These are phyloP conservation scores for Scyliorhinus canicula DNA, from an alignment of 2,797 vertebrate genomes.

Conservation along the genomic window DNA sequence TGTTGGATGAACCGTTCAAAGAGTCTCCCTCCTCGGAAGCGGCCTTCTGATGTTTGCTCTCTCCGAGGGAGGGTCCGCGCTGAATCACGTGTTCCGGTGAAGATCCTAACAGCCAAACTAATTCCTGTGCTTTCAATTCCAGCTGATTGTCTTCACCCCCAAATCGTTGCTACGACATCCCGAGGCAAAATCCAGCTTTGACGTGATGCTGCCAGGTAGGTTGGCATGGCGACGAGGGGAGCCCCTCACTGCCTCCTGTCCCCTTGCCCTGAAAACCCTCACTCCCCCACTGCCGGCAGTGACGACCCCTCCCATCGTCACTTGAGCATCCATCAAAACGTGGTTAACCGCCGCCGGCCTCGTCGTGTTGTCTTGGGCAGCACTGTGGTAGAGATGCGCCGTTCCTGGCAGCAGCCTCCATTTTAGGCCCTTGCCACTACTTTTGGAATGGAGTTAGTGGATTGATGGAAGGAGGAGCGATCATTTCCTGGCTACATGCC, in stretches of 20 bases:
- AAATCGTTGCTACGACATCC: constrained; percentile 89
- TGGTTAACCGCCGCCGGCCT: not conserved
- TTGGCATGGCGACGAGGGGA: not conserved
- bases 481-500: too few relatives aligned
- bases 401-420: too few relatives aligned
- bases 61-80: not conserved
- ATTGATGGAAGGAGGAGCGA: too few relatives aligned
- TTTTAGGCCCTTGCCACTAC: too few relatives aligned
- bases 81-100: not conserved
- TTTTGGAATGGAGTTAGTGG: too few relatives aligned
- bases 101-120: not conserved
- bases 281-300: not conserved
- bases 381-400: too few relatives aligned
- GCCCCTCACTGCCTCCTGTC: not conserved
- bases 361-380: too few relatives aligned
- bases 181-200: constrained; percentile 84
- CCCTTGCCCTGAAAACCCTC: not conserved
- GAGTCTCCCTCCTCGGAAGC: not conserved
- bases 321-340: not conserved
- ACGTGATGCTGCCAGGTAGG: constrained; percentile 81
- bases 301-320: not conserved
- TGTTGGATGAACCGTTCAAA: too few relatives aligned
- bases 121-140: not conserved
- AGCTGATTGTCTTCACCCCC: constrained; percentile 90
- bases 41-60: not conserved